Base-by-base conservation (phyloP, 2,113 vertebrate species). In the Amia ocellicauda region DNA sequence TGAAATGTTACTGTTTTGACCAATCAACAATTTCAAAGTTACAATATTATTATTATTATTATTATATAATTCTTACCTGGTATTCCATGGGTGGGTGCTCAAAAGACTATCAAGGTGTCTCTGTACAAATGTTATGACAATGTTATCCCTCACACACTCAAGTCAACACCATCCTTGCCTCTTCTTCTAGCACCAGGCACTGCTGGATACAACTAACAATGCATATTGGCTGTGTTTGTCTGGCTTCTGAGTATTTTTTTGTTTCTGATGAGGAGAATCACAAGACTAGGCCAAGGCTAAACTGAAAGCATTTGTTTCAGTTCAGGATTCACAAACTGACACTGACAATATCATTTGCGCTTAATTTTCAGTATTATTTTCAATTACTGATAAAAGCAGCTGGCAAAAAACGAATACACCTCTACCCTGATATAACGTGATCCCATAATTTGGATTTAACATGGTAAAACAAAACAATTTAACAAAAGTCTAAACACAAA, bases 121-220 rank as follows among this genome's bases (percentile, higher is more conserved):
- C 20, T 58, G 27, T 36, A 3, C 58, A 51, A 16, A 22, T 27
- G 51, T 7, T 29, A 47, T 40, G 58, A 9, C 52, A 26, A 63
- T 7, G 28, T 55, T 55, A 22, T 58, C 22, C 47, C 51, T 50
- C 54, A 17, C 61, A 68, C 75, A 70, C 74, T 66, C 78, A 78
- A 77, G 67, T 66, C 66, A 73, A 73, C 16, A 40, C 71, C 57
- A 72, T 69, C 77, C 81, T 74, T n/a, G n/a, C 76, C 74, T 84
- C 84, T 83, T 81, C 77, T 79, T 79, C 67, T 74, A 69, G 75
- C 75, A 78, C 83, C 77, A 82, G 77, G 73, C 85, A 83, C 83
- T 77, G 79, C 81, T 80, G 69, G 79, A 70, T 77, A 75, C 78
- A 20, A 9, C 52, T 67, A 78, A 86, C 85, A 87, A 70, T 73